Conservation (phyloP, 35 echinoderm and acorn worm genomes). For the Nesometra sesokonis region DNA sequence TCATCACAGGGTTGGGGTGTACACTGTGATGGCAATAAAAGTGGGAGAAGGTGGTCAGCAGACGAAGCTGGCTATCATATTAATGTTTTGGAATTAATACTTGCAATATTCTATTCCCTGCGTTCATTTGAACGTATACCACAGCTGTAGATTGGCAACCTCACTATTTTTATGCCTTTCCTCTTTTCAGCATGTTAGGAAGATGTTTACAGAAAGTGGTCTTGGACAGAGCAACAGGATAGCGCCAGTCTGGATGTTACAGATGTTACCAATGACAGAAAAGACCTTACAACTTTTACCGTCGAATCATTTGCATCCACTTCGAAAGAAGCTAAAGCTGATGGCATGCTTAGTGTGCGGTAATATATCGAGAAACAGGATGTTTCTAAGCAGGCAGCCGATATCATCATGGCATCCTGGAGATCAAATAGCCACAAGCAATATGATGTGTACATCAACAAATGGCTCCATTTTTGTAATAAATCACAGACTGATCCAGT, state of each 20-base stretch:
- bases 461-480: slow-evolving; percentile 22
- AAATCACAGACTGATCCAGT: background rate
- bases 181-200: slow-evolving; percentile 28
- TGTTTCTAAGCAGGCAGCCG: slow-evolving; percentile 18
- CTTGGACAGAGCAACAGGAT: slow-evolving; percentile 22
- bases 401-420: slow-evolving; percentile 35
- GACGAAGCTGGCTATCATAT: slow-evolving; percentile 8
- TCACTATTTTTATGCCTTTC: slow-evolving; percentile 50
- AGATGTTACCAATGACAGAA: too few species aligned
- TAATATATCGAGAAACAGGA: slow-evolving; percentile 6
- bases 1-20: slow-evolving; percentile 31
- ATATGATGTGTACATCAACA: slow-evolving; percentile 25
- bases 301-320: too few species aligned
- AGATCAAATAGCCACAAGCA: background rate
- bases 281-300: too few species aligned
- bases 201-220: slow-evolving; percentile 39
- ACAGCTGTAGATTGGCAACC: slow-evolving; percentile 51
- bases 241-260: slow-evolving; percentile 27
- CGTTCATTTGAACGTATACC: background rate
- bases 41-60: background rate
- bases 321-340: too few species aligned
- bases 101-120: slow-evolving; percentile 14
- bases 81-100: slow-evolving; percentile 4
- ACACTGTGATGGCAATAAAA: background rate
- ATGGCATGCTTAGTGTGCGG: slow-evolving; percentile 30